Conservation (phyloP, 1,140 invertebrate species). For the Atopsyche davidsoni region DNA sequence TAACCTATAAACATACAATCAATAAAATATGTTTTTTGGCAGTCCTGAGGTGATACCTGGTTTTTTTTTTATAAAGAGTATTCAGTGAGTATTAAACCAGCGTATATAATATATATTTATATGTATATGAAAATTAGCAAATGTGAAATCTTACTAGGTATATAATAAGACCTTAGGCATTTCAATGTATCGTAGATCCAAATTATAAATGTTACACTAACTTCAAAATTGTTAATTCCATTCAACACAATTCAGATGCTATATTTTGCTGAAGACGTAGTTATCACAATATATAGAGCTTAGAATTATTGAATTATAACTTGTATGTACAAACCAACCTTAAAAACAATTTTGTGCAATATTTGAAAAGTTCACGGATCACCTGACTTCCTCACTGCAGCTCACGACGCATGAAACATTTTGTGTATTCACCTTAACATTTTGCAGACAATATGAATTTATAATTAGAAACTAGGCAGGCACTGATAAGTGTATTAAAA, state of each 20-base stretch:
- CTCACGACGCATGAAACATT: neutral
- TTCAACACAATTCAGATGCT: conserved; percentile 3
- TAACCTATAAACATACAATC: no score
- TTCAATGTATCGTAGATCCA: neutral
- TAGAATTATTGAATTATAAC: conserved; percentile 4
- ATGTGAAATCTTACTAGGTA: neutral
- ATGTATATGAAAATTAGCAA: no score
- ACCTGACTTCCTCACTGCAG: neutral
- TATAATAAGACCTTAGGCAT: neutral
- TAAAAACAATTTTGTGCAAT: conserved; percentile 3
- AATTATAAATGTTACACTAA: conserved; percentile 14
- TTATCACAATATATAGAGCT: conserved; percentile 17
- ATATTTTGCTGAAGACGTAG: conserved; percentile 9
- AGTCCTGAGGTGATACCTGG: no score
- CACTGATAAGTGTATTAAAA: conserved; percentile 26
- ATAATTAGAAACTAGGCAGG: conserved; percentile 25
- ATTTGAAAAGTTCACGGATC: neutral
- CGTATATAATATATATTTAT: no score
- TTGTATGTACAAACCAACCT: neutral
- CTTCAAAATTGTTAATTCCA: conserved; percentile 17
- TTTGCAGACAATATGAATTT: conserved; percentile 30
- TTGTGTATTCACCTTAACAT: conserved; percentile 9
- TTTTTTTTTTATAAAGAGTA: no score
- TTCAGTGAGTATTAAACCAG: no score
- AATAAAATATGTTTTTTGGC: no score